Evolutionary conservation across 1,140 invertebrate species (phyloP).

Genomic region (Streblospio benedicti): DNA sequence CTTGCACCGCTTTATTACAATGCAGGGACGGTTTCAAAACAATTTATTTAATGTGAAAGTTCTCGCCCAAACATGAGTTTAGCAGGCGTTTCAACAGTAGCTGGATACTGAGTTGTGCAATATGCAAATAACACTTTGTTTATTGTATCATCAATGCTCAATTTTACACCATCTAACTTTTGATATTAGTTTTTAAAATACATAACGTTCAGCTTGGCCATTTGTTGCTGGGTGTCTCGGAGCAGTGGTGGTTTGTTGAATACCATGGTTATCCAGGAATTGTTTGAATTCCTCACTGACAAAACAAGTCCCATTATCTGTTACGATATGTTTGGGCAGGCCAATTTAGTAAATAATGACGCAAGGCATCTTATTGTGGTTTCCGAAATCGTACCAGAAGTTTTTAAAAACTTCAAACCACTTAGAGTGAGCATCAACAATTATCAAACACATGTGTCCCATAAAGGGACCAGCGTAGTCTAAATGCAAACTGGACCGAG

Average conservation of each 20-base stretch:
- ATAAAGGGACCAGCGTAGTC: slow-evolving; percentile 36
- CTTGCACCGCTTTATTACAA: too few species aligned
- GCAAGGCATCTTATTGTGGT: background rate
- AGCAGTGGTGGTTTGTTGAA: background rate
- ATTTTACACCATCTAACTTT: too few species aligned
- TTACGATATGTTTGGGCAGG: background rate
- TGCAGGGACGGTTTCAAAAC: too few species aligned
- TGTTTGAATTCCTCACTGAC: slow-evolving; percentile 21
- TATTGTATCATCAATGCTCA: too few species aligned
- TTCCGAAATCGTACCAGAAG: background rate
- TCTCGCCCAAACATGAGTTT: too few species aligned
- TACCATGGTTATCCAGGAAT: background rate
- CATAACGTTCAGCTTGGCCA: background rate
- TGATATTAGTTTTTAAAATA: too few species aligned
- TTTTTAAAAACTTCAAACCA: slow-evolving; percentile 1
- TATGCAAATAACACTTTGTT: too few species aligned
- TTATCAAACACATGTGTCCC: slow-evolving; percentile 30
- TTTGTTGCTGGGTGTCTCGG: background rate
- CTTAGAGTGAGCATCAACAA: slow-evolving; percentile 13
- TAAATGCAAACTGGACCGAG: slow-evolving; percentile 23
- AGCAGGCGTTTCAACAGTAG: too few species aligned
- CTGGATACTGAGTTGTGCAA: too few species aligned
- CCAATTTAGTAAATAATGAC: slow-evolving; percentile 2
- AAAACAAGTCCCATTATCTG: background rate
- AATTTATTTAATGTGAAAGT: too few species aligned